Evolutionary conservation across 2,888 invertebrate genomes (phyloP), one percentile per base, ranked within the genome.

Genomic region (Capitulum mitella): DNA sequence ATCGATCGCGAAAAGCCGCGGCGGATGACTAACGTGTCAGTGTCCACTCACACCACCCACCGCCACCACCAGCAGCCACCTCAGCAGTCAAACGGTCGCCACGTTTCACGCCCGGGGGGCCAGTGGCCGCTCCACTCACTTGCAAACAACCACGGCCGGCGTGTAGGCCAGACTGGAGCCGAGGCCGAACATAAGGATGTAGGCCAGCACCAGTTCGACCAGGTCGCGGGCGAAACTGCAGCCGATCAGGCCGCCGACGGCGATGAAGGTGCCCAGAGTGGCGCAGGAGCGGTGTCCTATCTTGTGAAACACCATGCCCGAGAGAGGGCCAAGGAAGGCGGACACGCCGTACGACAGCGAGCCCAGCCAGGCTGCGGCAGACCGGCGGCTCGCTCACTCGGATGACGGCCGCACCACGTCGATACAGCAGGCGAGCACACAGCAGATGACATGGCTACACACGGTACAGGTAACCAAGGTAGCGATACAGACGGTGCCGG

Each of bases 91-190:
- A n/a, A n/a, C n/a, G n/a, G n/a, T n/a, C n/a, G n/a, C n/a, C n/a
- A n/a, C n/a, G n/a, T n/a, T n/a, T n/a, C n/a, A n/a, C n/a, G n/a
- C n/a, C n/a, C n/a, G n/a, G n/a, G n/a, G n/a, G n/a, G n/a, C n/a
- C n/a, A n/a, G n/a, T n/a, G n/a, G n/a, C n/a, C n/a, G n/a, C n/a
- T n/a, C 34, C 29, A 34, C 64, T 64, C 19, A 64, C 64, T 64
- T 64, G 64, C 64, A 34, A 3, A 64, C 64, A 34, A 64, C 64
- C 34, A 64, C 34, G 64, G 64, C n/a, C 16, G 64, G 64, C 34
- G 64, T 64, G 64, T 64, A 64, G 64, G 64, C 32, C 32, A 64
- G 64, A 8, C 64, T 64, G 64, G 34, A 16, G 34, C 64, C 64
- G 32, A 64, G 16, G 32, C 64, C 64, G 64, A 64, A 64, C 64